Base-by-base conservation (phyloP, 2,113 vertebrate species). In the Percopsis transmontana region DNA sequence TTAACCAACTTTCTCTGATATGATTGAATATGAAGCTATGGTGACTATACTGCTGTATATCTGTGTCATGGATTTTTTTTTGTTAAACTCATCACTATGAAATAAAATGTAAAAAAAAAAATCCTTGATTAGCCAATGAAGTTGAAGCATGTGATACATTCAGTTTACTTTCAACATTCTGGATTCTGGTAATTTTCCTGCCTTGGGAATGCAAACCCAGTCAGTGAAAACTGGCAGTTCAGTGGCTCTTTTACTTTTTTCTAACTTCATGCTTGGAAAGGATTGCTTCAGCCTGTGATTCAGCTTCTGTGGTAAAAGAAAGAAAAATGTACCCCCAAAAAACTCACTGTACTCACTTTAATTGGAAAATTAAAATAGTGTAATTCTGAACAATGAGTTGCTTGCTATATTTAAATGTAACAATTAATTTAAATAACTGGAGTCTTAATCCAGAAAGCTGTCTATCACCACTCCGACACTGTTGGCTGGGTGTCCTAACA, bases 401-500 rank as follows among this genome's bases (percentile, higher is more conserved):
- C 23, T n/a, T 39, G 13, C 24, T 55, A 56, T 39, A n/a, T 64
- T 18, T 62, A 21, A 38, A 5, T 18, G 27, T 50, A 18, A 38
- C 24, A 52, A 13, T 23, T 5, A 55, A 13, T n/a, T 38, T 5
- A 38, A 8, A 56, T n/a, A 56, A n/a, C 2, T 58, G 20, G 39
- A 20, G 38, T 18, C 14, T 45, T 14, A 2, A 60, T 44, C 58
- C 5, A 45, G 18, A 21, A 68, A 53, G 41, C 9, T n/a, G 23
- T 48, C 38, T 8, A 10, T 18, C 48, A 70, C 54, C 70, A 75
- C 58, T 33, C 51, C 51, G 71, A 68, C 20, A 77, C 18, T 7
- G 45, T 38, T 70, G 61, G 12, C 66, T 41, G 62, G 42, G 12
- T 53, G 24, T 20, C 16, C 47, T 9, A 62, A 57, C 61, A 57